phyloP scores from a whole-genome alignment of 2,113 vertebrate species.

The Oreocharis arfaki region DNA sequence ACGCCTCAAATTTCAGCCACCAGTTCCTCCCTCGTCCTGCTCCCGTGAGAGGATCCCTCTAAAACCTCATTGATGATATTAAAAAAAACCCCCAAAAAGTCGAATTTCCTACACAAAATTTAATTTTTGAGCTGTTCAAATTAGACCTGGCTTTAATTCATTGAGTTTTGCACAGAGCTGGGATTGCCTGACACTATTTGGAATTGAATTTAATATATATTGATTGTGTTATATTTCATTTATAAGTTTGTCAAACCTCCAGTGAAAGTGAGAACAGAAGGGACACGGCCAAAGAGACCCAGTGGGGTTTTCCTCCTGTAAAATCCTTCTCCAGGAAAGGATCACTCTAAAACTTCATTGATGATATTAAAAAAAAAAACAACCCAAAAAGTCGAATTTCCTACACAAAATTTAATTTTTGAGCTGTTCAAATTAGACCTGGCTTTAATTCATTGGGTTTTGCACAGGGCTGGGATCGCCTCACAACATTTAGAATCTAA shows the following conservation, averaged over 20 bases:
- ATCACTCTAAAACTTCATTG: not conserved
- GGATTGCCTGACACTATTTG: too few species aligned
- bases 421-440: not conserved
- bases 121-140: not conserved
- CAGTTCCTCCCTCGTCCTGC: not conserved
- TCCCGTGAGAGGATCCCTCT: not conserved
- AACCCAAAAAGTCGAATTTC: not conserved
- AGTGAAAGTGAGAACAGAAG: not conserved
- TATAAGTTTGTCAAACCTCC: not conserved
- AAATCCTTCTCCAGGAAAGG: not conserved
- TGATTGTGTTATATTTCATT: not conserved
- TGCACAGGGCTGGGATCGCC: not conserved
- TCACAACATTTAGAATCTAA: accelerated
- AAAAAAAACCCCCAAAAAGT: not conserved
- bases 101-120: not conserved
- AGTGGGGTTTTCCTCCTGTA: not conserved
- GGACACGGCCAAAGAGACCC: not conserved
- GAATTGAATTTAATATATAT: not conserved
- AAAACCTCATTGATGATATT: not conserved
- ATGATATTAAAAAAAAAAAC: not conserved
- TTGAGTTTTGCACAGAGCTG: not conserved
- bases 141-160: not conserved
- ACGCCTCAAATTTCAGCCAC: not conserved
- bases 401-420: not conserved
- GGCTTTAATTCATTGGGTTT: not conserved